Evolutionary conservation across 2,888 invertebrate species (phyloP).

Genomic region (Teleogryllus oceanicus): DNA sequence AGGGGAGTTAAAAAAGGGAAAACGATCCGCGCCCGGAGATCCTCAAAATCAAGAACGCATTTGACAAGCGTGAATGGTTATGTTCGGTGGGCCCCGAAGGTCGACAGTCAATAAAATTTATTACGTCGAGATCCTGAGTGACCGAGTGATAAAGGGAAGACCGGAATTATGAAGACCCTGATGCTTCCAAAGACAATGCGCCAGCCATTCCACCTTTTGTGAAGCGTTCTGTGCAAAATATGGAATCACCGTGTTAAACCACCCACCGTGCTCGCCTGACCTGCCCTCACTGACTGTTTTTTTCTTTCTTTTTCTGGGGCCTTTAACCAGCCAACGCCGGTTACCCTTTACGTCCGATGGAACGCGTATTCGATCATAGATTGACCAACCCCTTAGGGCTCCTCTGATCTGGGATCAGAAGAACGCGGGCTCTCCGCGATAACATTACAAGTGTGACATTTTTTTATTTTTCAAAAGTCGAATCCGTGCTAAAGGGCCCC

Average conservation of each 20-base stretch:
- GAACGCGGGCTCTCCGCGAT: no score
- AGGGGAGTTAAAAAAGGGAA: not conserved
- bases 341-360: no score
- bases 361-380: no score
- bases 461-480: not conserved
- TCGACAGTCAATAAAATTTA: not conserved
- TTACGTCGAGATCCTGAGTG: not conserved
- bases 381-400: no score
- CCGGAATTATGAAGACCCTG: not conserved
- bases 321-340: no score
- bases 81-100: not conserved
- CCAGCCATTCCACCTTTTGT: not conserved
- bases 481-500: not conserved
- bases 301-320: no score
- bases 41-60: not conserved
- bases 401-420: no score
- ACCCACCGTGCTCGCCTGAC: not conserved
- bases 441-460: no score
- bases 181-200: not conserved
- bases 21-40: slow-evolving; percentile 18
- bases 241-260: not conserved
- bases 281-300: not conserved
- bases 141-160: not conserved
- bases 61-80: not conserved
- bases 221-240: not conserved